A percentile compares a stretch with the other conserved stretches of the same genome.
These are phyloP conservation scores for Malurus elegans DNA, from an alignment of 2,113 vertebrate species.

Conservation along the genomic window DNA sequence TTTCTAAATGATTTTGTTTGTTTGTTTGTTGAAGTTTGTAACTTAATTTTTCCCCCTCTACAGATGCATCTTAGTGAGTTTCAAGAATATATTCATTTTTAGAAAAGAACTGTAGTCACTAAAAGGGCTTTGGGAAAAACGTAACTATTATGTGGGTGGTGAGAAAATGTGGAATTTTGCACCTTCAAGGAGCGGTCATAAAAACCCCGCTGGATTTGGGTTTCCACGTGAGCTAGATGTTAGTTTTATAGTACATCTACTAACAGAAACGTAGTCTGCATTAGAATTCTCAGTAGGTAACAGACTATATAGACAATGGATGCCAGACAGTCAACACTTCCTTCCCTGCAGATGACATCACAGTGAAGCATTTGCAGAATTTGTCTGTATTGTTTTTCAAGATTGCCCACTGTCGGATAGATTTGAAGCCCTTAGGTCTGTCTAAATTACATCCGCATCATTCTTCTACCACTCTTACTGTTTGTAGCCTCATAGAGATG, in stretches of 20 bases:
- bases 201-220: background rate
- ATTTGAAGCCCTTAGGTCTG: background rate
- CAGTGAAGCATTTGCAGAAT: background rate
- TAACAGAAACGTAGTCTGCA: background rate
- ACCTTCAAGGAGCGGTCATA: background rate
- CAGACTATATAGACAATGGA: background rate
- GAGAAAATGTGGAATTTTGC: background rate
- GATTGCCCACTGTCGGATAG: background rate
- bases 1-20: background rate
- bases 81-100: background rate
- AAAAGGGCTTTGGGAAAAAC: background rate
- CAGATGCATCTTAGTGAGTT: background rate
- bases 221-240: background rate
- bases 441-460: background rate
- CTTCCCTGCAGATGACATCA: background rate
- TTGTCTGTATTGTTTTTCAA: rapidly evolving
- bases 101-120: background rate
- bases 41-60: background rate
- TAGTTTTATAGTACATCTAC: background rate
- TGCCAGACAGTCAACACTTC: background rate
- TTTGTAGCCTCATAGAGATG: background rate
- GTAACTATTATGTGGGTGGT: background rate
- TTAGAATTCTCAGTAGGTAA: background rate
- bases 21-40: background rate
- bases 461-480: background rate